These are phyloP conservation scores for Labeo catla DNA, from an alignment of 2,113 vertebrate genomes.

Conservation along the genomic window DNA sequence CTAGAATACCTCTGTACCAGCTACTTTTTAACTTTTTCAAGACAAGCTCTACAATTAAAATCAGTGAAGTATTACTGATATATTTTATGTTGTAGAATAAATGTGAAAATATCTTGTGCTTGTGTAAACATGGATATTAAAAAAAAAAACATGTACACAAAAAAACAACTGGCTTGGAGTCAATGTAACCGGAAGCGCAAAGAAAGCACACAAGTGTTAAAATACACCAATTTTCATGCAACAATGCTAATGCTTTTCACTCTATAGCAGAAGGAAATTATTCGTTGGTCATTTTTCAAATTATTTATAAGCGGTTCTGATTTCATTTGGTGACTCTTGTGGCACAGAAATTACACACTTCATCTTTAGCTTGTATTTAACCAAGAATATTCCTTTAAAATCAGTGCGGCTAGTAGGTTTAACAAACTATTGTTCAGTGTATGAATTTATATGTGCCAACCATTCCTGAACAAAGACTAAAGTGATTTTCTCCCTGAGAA, in stretches of 20 bases:
- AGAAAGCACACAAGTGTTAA: not conserved
- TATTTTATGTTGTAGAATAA: too few species aligned
- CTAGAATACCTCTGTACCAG: not conserved
- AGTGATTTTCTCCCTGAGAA: not conserved
- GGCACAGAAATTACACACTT: too few species aligned
- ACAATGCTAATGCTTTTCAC: not conserved
- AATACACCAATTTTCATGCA: not conserved
- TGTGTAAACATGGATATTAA: not conserved
- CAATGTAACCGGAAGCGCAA: not conserved
- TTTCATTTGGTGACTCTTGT: too few species aligned
- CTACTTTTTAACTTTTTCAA: not conserved
- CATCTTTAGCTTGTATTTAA: too few species aligned
- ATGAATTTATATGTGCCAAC: not conserved
- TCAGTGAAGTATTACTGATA: too few species aligned
- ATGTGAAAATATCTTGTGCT: too few species aligned
- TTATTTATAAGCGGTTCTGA: too few species aligned
- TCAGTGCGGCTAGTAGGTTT: not conserved
- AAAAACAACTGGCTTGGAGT: not conserved
- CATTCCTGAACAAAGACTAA: not conserved
- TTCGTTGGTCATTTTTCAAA: not conserved
- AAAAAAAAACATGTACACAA: not conserved
- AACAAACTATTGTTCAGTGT: not conserved
- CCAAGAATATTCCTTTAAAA: not conserved
- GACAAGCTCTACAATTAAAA: not conserved
- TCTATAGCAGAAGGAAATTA: not conserved